Conservation (phyloP, 2,888 invertebrate genomes). For the Scaeva pyrastri region DNA sequence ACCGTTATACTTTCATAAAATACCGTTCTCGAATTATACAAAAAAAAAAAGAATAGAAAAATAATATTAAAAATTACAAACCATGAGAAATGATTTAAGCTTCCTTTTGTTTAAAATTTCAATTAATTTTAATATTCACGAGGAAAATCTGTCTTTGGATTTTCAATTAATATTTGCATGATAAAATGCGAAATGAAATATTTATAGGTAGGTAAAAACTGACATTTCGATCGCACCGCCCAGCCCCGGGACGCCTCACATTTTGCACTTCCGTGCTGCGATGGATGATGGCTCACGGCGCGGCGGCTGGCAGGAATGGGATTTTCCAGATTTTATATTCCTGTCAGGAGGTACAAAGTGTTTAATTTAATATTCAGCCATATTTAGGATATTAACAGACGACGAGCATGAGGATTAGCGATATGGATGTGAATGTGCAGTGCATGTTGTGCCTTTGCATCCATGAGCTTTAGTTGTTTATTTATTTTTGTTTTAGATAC, state of each 20-base stretch:
- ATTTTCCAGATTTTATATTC: not conserved
- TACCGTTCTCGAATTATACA: not conserved
- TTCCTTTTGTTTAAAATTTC: slow-evolving; percentile 35
- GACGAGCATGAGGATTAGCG: not conserved
- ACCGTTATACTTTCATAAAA: too few relatives aligned
- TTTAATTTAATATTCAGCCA: not conserved
- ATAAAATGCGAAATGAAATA: slow-evolving; percentile 15
- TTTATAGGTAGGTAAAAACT: slow-evolving; percentile 12
- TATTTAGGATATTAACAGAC: not conserved
- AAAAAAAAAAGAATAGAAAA: too few relatives aligned
- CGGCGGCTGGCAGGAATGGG: not conserved
- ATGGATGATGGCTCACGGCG: too few relatives aligned
- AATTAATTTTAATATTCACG: slow-evolving; percentile 59
- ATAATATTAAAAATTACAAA: slow-evolving; percentile 7
- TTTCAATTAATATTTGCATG: slow-evolving; percentile 31
- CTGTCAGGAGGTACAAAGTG: not conserved
- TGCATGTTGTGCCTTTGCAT: not conserved
- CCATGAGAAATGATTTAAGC: not conserved
- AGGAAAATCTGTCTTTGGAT: slow-evolving; percentile 42
- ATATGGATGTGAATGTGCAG: not conserved
- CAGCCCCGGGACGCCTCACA: too few relatives aligned
- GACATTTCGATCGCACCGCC: not conserved
- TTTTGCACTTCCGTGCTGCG: too few relatives aligned
- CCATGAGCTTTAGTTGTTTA: not conserved
- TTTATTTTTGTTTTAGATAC: too few relatives aligned